Conservation (phyloP, 2,113 vertebrate genomes). For the Odontophorus gujanensis region DNA sequence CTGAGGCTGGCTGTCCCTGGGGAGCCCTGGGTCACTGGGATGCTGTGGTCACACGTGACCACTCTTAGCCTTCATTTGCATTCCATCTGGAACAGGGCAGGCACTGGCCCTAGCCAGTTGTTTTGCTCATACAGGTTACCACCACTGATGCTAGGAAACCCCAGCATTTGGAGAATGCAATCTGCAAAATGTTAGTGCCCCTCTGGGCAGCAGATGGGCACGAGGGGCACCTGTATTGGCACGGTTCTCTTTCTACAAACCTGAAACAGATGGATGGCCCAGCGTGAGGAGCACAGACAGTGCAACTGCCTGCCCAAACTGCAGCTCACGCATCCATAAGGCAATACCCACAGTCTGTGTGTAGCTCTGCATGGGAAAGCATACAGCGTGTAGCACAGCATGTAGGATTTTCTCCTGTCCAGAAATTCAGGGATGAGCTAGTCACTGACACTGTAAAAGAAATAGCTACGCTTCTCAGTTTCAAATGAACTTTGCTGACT, state of each 20-base stretch:
- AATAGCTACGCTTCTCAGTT: background rate
- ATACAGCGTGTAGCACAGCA: background rate
- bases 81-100: background rate
- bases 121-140: background rate
- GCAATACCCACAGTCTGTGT: background rate
- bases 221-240: too few relatives aligned
- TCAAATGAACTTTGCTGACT: background rate
- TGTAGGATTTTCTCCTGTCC: background rate
- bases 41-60: rapidly evolving
- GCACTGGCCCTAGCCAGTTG: background rate
- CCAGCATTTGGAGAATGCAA: too few relatives aligned
- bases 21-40: background rate
- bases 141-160: background rate
- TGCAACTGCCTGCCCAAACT: background rate
- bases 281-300: background rate
- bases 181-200: too few relatives aligned
- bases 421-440: background rate
- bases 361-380: background rate
- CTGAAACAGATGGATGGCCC: background rate
- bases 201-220: too few relatives aligned
- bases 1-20: background rate
- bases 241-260: too few relatives aligned
- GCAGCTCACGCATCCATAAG: rapidly evolving
- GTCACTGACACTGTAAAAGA: background rate
- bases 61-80: rapidly evolving